Conservation (phyloP, 2,888 invertebrate species). For the Nomada lathburiana region DNA sequence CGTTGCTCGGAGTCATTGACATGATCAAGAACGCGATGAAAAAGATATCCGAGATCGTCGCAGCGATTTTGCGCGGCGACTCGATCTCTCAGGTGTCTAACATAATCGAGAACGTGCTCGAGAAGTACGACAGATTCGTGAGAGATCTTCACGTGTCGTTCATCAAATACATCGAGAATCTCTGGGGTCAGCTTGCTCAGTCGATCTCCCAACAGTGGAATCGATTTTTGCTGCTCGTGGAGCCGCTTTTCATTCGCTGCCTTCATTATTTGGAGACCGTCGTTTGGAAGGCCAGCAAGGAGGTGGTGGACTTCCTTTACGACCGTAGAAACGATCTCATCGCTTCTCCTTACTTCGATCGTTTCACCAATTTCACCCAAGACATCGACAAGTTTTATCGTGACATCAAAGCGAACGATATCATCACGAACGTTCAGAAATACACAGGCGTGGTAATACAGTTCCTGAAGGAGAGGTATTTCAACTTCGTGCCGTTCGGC, state of each 20-base stretch:
- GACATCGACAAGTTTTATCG: slow-evolving; percentile 92
- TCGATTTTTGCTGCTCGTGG: slow-evolving; percentile 89
- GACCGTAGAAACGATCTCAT: slow-evolving; percentile 92
- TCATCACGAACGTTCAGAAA: slow-evolving; percentile 91
- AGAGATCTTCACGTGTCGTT: slow-evolving; percentile 90
- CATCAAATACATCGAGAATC: slow-evolving; percentile 90
- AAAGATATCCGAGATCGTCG: slow-evolving; percentile 89
- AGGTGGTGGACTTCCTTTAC: slow-evolving; percentile 92
- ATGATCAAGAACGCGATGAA: slow-evolving; percentile 90
- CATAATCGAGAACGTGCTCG: slow-evolving; percentile 89
- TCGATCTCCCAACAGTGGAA: slow-evolving; percentile 90
- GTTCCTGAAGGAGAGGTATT: slow-evolving; percentile 89
- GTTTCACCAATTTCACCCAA: slow-evolving; percentile 91
- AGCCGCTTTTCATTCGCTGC: slow-evolving; percentile 91
- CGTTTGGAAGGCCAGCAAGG: slow-evolving; percentile 90
- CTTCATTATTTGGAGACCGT: slow-evolving; percentile 91
- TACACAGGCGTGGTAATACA: slow-evolving; percentile 89
- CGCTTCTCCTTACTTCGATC: slow-evolving; percentile 92
- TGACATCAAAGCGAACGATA: slow-evolving; percentile 91
- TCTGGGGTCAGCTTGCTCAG: slow-evolving; percentile 89
- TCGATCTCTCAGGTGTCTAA: slow-evolving; percentile 90
- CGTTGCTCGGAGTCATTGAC: slow-evolving; percentile 90
- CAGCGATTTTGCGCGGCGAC: slow-evolving; percentile 90
- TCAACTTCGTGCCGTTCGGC: slow-evolving; percentile 89
- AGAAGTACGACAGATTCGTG: slow-evolving; percentile 92